Percentiles rank a stretch among this genome's conserved stretches.
These are phyloP conservation scores for Leptoteleia sp. DNA, from an alignment of 1,140 invertebrate species.

Conservation along the genomic window DNA sequence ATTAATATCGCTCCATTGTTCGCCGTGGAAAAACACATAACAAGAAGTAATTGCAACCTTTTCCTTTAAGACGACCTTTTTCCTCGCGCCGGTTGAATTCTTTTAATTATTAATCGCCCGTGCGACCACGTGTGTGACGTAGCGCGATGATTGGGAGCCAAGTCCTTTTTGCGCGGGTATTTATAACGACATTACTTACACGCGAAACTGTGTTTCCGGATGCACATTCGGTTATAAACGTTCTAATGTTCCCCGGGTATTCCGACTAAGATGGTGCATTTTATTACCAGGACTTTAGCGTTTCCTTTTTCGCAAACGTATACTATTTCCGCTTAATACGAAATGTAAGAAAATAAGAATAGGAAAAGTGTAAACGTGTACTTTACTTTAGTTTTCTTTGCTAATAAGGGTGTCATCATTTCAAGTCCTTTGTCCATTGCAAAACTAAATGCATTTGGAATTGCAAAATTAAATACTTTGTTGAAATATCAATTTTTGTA, in stretches of 20 bases:
- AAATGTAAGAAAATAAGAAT: no score
- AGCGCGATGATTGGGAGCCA: constrained; percentile 42
- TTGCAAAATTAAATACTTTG: no score
- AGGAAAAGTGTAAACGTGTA: no score
- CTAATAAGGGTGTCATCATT: no score
- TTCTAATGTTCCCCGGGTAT: neutral
- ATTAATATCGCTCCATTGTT: constrained; percentile 77
- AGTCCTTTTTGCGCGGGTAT: constrained; percentile 47
- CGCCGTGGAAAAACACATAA: constrained; percentile 27
- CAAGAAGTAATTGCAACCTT: constrained; percentile 49
- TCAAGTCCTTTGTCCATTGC: no score
- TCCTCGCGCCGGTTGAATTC: neutral
- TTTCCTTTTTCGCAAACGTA: no score
- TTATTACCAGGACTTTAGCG: no score
- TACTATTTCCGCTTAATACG: no score
- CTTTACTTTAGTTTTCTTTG: no score
- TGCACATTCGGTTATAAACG: constrained; percentile 18
- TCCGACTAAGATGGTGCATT: neutral
- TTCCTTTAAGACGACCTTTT: constrained; percentile 37
- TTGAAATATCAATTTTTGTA: no score
- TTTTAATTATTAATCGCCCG: constrained; percentile 57
- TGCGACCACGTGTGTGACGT: constrained; percentile 23
- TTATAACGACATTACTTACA: constrained; percentile 57
- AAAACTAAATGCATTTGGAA: no score
- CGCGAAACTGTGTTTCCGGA: constrained; percentile 28